Evolutionary conservation across 2,797 vertebrate genomes (phyloP), one percentile per base, ranked within the genome.

Genomic region (Toxotes lorentzi): DNA sequence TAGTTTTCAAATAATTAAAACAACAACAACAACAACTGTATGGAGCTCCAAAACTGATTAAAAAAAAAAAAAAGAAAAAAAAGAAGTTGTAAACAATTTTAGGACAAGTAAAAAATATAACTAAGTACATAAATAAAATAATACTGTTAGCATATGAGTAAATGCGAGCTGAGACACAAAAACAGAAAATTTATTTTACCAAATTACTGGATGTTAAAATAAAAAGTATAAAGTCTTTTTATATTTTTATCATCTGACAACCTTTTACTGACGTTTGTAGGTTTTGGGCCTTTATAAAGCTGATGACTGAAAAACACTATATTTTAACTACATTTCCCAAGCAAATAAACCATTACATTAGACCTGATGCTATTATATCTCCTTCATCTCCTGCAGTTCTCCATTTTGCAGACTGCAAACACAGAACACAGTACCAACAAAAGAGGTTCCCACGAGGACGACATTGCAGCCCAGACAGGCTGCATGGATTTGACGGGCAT

Each of bases 401-500:
- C n/a, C 51, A 54, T 27, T 34, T 14, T 53, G 11, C 32, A 35
- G 34, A 34, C 8, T 51, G 1, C 24, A 24, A 61, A 45, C 34
- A 78, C 78, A 47, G 24, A 61, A 45, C 38, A 78, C 78, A 47
- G 24, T 93, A 95, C 93, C 94, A 65, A 94, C 88, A 74, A 95
- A 95, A 43, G 94, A 95, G 14, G 95, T 95, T 87, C 97, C 97
- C 67, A 97, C 47, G 2, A 97, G 73, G 92, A 96, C 95, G 4
- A 95, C 87, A 0, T 91, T 89, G 80, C 51, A 91, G 69, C 94
- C 94, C 4, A 87, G 47, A 47, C 95, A 93, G 82, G 91, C 77
- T 7, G 93, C 43, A 61, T 96, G 90, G 87, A 97, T 94, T 79
- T 91, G 91, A 4, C 83, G 90, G 0, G 96, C 95, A 5, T 97